A percentile compares a stretch with the other conserved stretches of the same genome.
Conservation (phyloP, 2,888 invertebrate genomes). For the Thalpophila matura region DNA sequence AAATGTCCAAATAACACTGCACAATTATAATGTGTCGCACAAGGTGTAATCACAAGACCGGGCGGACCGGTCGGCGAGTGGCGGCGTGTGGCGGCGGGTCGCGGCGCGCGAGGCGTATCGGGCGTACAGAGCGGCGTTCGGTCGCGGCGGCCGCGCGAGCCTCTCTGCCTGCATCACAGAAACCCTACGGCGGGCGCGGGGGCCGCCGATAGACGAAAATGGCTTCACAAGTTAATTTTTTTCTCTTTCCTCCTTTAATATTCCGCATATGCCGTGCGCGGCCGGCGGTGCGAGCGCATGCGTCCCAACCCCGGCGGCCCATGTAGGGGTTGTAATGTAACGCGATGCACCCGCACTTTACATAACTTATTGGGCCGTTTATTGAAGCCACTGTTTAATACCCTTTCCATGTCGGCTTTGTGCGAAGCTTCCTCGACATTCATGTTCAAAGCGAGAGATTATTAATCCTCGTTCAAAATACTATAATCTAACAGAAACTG, state of each 20-base stretch:
- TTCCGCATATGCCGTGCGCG: conserved; percentile 90
- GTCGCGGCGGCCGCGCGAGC: conserved; percentile 79
- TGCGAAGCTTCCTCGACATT: conserved; percentile 81
- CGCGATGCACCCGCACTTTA: conserved; percentile 90
- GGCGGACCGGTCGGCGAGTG: conserved; percentile 74
- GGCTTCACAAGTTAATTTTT: conserved; percentile 91
- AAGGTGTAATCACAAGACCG: conserved; percentile 78
- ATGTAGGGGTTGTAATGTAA: conserved; percentile 88
- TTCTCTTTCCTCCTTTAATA: conserved; percentile 91
- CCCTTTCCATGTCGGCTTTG: conserved; percentile 87
- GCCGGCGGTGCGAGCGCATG: conserved; percentile 88
- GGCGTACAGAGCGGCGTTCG: conserved; percentile 71
- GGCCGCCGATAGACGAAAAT: conserved; percentile 89
- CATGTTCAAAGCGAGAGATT: conserved; percentile 73
- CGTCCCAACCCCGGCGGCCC: conserved; percentile 78
- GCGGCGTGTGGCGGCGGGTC: conserved; percentile 54
- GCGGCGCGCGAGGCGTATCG: conserved; percentile 39
- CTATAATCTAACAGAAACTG: conserved; percentile 75
- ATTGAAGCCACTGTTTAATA: conserved; percentile 89
- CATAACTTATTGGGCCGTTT: conserved; percentile 90
- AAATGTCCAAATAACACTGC: conserved; percentile 79
- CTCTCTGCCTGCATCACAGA: conserved; percentile 83
- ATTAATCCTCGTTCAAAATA: conserved; percentile 84
- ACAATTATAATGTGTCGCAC: conserved; percentile 81
- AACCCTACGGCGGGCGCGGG: conserved; percentile 85